A percentile compares a stretch with the other conserved stretches of the same genome.
Evolutionary conservation across 2,113 vertebrate species (phyloP).

Genomic region (Gymnobelideus leadbeateri): DNA sequence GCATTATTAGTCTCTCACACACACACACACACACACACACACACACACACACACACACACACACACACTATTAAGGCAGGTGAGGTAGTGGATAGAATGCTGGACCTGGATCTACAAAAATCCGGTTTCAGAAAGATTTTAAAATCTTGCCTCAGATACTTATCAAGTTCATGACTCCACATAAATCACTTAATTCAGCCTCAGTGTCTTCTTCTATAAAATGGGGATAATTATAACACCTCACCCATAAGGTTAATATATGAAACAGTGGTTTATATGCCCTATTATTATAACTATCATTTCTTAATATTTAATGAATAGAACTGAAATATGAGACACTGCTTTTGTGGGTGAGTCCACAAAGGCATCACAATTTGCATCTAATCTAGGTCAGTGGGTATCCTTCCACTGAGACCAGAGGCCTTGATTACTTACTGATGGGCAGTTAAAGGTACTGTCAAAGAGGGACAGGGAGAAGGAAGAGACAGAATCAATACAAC

Average conservation of each 20-base stretch:
- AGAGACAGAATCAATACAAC: too few species aligned
- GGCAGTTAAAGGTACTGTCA: not conserved
- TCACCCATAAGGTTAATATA: not conserved
- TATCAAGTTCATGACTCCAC: not conserved
- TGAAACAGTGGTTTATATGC: constrained; percentile 13
- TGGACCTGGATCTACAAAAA: not conserved
- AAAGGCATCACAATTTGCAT: not conserved
- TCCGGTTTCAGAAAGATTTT: not conserved
- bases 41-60: not conserved
- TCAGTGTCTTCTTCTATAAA: not conserved
- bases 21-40: not conserved
- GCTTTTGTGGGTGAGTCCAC: too few species aligned
- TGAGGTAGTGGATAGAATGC: not conserved
- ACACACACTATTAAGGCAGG: not conserved
- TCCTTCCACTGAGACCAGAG: not conserved
- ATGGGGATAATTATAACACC: not conserved
- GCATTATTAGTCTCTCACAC: not conserved
- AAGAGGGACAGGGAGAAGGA: too few species aligned
- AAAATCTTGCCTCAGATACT: not conserved
- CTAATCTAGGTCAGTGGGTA: not conserved
- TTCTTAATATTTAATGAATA: not conserved
- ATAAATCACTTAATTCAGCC: not conserved
- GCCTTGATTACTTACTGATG: not conserved
- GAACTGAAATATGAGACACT: not conserved
- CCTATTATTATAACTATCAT: not conserved